Evolutionary conservation across 2,113 vertebrate species (phyloP).

Genomic region (Panthera uncia): DNA sequence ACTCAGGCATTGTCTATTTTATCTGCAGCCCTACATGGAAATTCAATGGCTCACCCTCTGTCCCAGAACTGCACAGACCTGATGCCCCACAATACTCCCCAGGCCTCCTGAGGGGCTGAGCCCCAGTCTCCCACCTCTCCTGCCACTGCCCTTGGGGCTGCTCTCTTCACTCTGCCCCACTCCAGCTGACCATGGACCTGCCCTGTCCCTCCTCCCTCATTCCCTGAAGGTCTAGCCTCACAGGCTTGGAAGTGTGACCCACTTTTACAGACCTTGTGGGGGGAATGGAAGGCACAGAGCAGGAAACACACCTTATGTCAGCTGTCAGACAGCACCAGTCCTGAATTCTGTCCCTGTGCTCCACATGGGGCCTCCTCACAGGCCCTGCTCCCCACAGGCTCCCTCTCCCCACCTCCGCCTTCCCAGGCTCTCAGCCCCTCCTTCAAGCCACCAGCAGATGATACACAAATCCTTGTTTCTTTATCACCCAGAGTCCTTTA

Average conservation of each 20-base stretch:
- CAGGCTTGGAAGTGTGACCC: neutral
- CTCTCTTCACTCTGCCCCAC: neutral
- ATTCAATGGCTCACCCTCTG: neutral
- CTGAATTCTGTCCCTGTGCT: neutral
- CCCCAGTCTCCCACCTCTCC: neutral
- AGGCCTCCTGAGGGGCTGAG: neutral
- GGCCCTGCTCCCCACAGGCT: neutral
- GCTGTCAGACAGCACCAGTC: neutral
- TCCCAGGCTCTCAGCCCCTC: neutral
- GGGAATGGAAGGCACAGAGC: neutral
- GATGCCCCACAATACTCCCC: fast-evolving
- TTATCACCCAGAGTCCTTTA: neutral
- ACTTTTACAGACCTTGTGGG: neutral
- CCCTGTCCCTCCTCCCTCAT: neutral
- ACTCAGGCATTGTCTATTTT: neutral
- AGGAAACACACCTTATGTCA: neutral
- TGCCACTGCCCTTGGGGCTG: neutral
- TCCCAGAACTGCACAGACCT: fast-evolving
- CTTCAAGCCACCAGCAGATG: neutral
- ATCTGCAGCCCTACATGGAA: neutral
- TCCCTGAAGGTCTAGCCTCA: neutral
- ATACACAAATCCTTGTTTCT: neutral
- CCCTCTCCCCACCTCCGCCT: neutral
- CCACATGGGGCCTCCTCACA: neutral
- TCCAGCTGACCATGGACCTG: neutral